Evolutionary conservation across 2,888 invertebrate species (phyloP).

Genomic region (Tethea ocularis): DNA sequence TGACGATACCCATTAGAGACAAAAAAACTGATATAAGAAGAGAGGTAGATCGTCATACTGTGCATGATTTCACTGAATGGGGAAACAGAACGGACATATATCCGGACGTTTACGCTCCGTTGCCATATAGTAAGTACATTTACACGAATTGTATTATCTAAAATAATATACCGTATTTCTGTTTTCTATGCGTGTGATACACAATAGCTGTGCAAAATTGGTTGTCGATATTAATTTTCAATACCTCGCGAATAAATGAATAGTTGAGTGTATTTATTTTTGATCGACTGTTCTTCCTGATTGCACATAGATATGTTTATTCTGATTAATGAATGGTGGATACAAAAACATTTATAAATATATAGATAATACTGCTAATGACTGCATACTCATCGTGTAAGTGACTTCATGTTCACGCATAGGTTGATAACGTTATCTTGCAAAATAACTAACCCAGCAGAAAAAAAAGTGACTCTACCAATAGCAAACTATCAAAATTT

Average conservation of each 20-base stretch:
- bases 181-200: neutral
- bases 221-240: neutral
- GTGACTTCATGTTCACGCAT: neutral
- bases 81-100: slow-evolving; percentile 81
- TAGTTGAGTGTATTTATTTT: neutral
- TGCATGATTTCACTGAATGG: slow-evolving; percentile 71
- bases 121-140: slow-evolving; percentile 90
- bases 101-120: slow-evolving; percentile 89
- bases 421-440: slow-evolving; percentile 2
- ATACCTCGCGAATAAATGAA: neutral
- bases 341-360: neutral
- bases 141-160: slow-evolving; percentile 20
- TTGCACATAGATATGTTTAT: neutral
- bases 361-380: neutral
- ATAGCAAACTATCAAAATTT: neutral
- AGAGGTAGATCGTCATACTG: slow-evolving; percentile 64
- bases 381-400: neutral
- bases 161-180: slow-evolving; percentile 17
- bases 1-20: slow-evolving; percentile 39
- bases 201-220: neutral
- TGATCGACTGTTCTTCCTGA: neutral
- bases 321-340: neutral
- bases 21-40: slow-evolving; percentile 43
- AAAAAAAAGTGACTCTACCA: neutral
- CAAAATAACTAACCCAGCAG: slow-evolving; percentile 6